A percentile compares a stretch with the other conserved stretches of the same genome.
phyloP scores from a whole-genome alignment of 2,113 vertebrate genomes.

The Martes martes region DNA sequence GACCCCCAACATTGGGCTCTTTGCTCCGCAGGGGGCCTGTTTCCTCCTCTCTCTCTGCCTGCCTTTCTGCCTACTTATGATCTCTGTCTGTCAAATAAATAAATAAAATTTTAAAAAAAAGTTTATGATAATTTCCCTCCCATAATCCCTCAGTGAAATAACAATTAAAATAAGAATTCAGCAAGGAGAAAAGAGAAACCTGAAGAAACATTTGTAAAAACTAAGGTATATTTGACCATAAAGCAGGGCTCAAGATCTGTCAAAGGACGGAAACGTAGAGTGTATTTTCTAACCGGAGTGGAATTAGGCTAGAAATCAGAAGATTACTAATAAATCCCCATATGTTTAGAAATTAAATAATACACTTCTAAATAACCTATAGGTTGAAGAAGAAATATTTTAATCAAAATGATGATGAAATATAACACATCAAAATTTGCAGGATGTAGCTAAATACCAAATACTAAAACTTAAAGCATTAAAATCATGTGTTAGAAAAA shows the following conservation, averaged over 20 bases:
- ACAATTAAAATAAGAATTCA: neutral
- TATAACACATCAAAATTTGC: neutral
- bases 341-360: neutral
- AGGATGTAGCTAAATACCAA: neutral
- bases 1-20: too few relatives aligned
- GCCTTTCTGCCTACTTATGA: too few relatives aligned
- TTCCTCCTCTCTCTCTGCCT: too few relatives aligned
- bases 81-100: too few relatives aligned
- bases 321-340: neutral
- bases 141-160: neutral
- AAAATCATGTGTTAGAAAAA: neutral
- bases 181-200: neutral
- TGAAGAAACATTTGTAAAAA: neutral
- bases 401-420: neutral
- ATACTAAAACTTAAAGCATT: neutral
- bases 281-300: neutral
- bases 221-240: neutral
- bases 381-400: neutral
- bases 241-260: neutral
- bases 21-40: too few relatives aligned
- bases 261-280: neutral
- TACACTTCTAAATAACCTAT: neutral
- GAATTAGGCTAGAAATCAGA: neutral
- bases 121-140: neutral
- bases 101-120: neutral